Evolutionary conservation across 2,888 invertebrate genomes (phyloP).

Genomic region (Vesta saturnalis): DNA sequence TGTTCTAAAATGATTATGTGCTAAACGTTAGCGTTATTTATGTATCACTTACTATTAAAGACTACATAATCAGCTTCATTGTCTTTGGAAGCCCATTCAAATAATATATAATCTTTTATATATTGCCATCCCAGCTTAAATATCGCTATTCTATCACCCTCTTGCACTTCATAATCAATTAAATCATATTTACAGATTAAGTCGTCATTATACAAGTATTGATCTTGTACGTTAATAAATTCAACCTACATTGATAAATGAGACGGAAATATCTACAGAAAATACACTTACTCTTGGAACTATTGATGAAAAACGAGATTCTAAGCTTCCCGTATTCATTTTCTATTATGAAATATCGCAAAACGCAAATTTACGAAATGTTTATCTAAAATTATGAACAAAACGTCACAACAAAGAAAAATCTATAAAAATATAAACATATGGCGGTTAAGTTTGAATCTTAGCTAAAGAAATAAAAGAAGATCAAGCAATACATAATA

Average conservation of each 20-base stretch:
- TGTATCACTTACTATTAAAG: conserved; percentile 53
- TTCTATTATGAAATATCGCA: not conserved
- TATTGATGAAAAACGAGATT: conserved; percentile 24
- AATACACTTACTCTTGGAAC: conserved; percentile 21
- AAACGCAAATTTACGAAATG: not conserved
- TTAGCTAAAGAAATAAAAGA: no score
- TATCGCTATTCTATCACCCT: conserved; percentile 57
- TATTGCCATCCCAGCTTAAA: conserved; percentile 58
- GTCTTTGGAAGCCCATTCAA: conserved; percentile 55
- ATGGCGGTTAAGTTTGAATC: no score
- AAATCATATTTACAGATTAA: conserved; percentile 51
- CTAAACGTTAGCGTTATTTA: not conserved
- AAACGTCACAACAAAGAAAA: conserved; percentile 1
- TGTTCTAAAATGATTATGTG: conserved; percentile 45
- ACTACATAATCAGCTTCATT: conserved; percentile 40
- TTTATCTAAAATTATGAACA: not conserved
- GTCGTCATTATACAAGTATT: conserved; percentile 53
- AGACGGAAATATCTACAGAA: not conserved
- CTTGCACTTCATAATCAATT: conserved; percentile 53
- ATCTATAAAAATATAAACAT: not conserved
- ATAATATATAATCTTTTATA: conserved; percentile 56
- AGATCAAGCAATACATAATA: no score
- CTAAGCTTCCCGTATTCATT: conserved; percentile 20
- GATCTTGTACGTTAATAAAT: conserved; percentile 52
- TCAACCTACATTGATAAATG: conserved; percentile 47